These are phyloP conservation scores for Eriocheir sinensis DNA, from an alignment of 1,140 invertebrate species.

Conservation along the genomic window DNA sequence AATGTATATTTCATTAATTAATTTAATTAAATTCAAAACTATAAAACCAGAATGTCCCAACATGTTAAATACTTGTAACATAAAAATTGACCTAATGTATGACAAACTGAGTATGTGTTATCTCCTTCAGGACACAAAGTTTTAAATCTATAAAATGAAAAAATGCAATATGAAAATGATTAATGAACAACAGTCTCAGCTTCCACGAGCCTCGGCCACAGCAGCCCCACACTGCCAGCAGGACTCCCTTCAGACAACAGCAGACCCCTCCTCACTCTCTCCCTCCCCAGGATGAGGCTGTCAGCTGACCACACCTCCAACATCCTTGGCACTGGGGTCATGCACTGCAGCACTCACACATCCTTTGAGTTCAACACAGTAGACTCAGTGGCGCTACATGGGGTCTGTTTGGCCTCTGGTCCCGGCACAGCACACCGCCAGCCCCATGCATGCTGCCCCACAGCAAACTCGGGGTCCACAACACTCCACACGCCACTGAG, in stretches of 20 bases:
- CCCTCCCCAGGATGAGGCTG: neutral
- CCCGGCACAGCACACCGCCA: neutral
- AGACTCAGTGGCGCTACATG: neutral
- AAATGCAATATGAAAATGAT: conserved; percentile 43
- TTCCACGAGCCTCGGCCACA: neutral
- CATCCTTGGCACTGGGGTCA: neutral
- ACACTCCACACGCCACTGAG: neutral
- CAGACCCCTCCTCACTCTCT: neutral
- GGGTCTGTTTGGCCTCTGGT: neutral
- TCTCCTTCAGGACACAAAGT: neutral
- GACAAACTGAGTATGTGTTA: conserved; percentile 18
- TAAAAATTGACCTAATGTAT: conserved; percentile 38
- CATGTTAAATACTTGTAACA: neutral
- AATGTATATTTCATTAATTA: neutral
- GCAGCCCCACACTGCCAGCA: neutral
- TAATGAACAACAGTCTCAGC: neutral
- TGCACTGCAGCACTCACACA: neutral
- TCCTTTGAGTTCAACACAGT: neutral
- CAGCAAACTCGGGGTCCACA: neutral
- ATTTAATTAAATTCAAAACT: neutral
- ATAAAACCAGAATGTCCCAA: conserved; percentile 12
- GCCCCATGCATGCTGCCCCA: neutral
- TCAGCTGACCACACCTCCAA: neutral
- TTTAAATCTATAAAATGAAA: conserved; percentile 40
- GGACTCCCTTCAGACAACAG: neutral